Conservation (phyloP, 1,140 invertebrate species). For the Antheraea mylitta region DNA sequence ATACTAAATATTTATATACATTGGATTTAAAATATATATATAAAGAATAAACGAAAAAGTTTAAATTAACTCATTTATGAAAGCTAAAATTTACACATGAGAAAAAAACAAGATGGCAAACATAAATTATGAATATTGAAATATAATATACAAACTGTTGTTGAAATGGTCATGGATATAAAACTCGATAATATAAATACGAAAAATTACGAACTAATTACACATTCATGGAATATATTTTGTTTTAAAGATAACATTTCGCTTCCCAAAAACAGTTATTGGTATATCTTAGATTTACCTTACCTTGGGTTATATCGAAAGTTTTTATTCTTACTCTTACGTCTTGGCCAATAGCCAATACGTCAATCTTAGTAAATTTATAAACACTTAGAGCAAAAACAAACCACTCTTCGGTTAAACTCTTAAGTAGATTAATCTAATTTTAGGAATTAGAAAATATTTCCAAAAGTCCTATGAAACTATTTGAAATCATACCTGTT, state of each 20-base stretch:
- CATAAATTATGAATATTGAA: too few species aligned
- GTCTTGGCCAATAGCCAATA: slow-evolving; percentile 28
- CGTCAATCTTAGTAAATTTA: slow-evolving; percentile 13
- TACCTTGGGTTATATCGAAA: not conserved
- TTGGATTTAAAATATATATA: too few species aligned
- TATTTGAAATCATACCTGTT: not conserved
- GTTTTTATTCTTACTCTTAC: slow-evolving; percentile 16
- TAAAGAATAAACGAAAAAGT: too few species aligned
- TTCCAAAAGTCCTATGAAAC: not conserved
- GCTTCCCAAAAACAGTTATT: not conserved
- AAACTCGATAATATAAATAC: too few species aligned
- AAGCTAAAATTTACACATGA: too few species aligned
- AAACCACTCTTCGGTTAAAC: not conserved
- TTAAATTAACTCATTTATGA: too few species aligned
- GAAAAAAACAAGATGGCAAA: too few species aligned
- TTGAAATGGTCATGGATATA: too few species aligned
- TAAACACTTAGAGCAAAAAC: slow-evolving; percentile 8
- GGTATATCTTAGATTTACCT: not conserved
- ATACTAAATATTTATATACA: too few species aligned
- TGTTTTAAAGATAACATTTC: not conserved
- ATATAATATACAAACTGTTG: too few species aligned
- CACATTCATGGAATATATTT: too few species aligned
- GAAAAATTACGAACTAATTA: too few species aligned
- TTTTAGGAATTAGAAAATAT: not conserved
- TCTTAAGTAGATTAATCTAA: slow-evolving; percentile 6